Evolutionary conservation across 2,113 vertebrate species (phyloP), one percentile per base, ranked within the genome.

Genomic region (Saimiri boliviensis): DNA sequence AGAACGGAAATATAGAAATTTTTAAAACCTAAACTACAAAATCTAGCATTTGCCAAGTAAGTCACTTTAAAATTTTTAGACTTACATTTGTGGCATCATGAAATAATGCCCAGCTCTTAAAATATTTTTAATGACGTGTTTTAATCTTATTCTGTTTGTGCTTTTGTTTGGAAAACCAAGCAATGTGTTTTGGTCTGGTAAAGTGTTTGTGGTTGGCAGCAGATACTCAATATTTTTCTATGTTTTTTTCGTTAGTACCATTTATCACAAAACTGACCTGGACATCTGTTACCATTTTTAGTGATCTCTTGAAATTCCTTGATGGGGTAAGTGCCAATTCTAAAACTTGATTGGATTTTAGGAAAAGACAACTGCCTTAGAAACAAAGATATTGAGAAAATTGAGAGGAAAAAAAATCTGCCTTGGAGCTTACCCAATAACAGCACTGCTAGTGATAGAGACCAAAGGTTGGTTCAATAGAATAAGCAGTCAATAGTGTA

Each of bases 381-480:
- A 90, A 94, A 94, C 25, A 96, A 96, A 93, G 52, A 91, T 91
- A 81, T 3, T n/a, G 14, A 74, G 27, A 81, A 74, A 89, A 82
- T 0, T 30, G 11, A 86, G 30, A 42, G 4, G 23, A 68, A 89
- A 81, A 88, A 40, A 21, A 20, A 12, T 30, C 37, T 70, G 89
- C 87, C 80, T 70, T 35, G 86, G 87, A 93, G 90, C 77, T 92
- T 42, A 68, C 45, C 49, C 94, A 94, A 77, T 92, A 82, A 98
- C 92, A 83, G 71, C 95, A 83, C 54, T 85, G 54, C 19, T 97
- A 94, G 89, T 63, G 89, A 49, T 16, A 94, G 76, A 97, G 45
- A 88, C 97, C 89, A 96, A 97, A 97, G 93, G 54, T 77, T 47
- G 73, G n/a, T n/a, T 93, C 86, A 96, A 91, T 14, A 94, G 93